Evolutionary conservation across 2,888 invertebrate genomes (phyloP).

Genomic region (Parnassius glacialis): DNA sequence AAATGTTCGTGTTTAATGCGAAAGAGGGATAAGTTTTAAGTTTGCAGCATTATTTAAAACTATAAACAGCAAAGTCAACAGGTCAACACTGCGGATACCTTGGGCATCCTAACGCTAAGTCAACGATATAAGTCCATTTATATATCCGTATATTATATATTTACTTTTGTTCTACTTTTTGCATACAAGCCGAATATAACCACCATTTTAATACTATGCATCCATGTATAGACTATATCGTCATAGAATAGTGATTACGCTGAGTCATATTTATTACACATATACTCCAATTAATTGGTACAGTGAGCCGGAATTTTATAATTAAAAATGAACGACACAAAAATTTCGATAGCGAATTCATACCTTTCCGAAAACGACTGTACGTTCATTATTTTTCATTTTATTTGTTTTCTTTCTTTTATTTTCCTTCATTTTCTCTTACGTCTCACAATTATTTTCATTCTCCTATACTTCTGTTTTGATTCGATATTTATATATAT

Average conservation of each 20-base stretch:
- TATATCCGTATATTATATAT: constrained; percentile 48
- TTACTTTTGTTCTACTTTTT: constrained; percentile 63
- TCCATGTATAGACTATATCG: constrained; percentile 60
- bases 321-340: constrained; percentile 47
- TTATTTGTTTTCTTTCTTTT: constrained; percentile 39
- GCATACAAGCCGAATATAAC: constrained; percentile 70
- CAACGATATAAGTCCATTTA: constrained; percentile 66
- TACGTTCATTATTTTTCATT: constrained; percentile 37
- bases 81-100: constrained; percentile 74
- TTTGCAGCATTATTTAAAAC: constrained; percentile 64
- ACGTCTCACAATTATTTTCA: constrained; percentile 49
- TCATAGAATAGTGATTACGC: constrained; percentile 58
- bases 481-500: constrained; percentile 48
- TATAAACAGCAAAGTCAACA: constrained; percentile 64
- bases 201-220: constrained; percentile 69
- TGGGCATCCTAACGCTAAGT: constrained; percentile 80
- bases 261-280: constrained; percentile 55
- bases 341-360: constrained; percentile 52
- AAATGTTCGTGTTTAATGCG: constrained; percentile 44
- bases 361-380: constrained; percentile 49
- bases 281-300: constrained; percentile 59
- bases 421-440: constrained; percentile 42
- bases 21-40: constrained; percentile 77
- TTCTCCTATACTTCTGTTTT: constrained; percentile 72
- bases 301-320: constrained; percentile 49